Base-by-base conservation (phyloP, 2,888 invertebrate genomes). In the Microctonus hyperodae region DNA sequence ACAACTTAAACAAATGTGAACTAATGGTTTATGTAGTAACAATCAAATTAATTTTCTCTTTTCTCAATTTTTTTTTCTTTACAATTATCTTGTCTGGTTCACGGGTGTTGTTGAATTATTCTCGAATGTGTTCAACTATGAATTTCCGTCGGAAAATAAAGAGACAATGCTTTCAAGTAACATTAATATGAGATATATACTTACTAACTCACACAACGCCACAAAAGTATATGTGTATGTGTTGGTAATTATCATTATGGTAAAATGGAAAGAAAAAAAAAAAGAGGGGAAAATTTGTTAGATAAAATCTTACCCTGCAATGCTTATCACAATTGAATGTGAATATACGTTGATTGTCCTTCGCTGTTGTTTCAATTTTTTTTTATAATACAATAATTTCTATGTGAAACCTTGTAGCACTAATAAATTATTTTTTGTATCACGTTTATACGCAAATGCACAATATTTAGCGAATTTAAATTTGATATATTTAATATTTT, bases 401-500 rank as follows among this genome's bases (percentile, higher is more conserved):
- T 13, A 40, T 25, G 44, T 44, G 6, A 28, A 59, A 40, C 40
- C 9, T 11, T 44, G 23, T 44, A 59, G 16, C 40, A 59, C 40
- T n/a, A 59, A 25, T 11, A 59, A 23, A 44, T 44, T 44, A 40
- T 44, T 44, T 22, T 28, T 55, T 55, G 10, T 28, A 4, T 13
- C n/a, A 31, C 16, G 20, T 33, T 28, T 28, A 1, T 10, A 9
- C 44, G 16, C 16, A 16, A 16, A 16, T 44, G n/a, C 44, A 44
- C 44, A 44, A n/a, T 44, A 44, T 44, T 44, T 44, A 16, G 44
- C 44, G 16, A 44, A 7, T 1, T 20, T n/a, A 44, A 16, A 31
- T 33, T 33, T 56, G 7, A 61, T 56, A n/a, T n/a, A 67, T 64
- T 33, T 48, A 44, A 73, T 73, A 77, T 20, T 73, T 72, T 68